These are phyloP conservation scores for Ranitomeya variabilis DNA, from an alignment of 2,113 vertebrate genomes.

Conservation along the genomic window DNA sequence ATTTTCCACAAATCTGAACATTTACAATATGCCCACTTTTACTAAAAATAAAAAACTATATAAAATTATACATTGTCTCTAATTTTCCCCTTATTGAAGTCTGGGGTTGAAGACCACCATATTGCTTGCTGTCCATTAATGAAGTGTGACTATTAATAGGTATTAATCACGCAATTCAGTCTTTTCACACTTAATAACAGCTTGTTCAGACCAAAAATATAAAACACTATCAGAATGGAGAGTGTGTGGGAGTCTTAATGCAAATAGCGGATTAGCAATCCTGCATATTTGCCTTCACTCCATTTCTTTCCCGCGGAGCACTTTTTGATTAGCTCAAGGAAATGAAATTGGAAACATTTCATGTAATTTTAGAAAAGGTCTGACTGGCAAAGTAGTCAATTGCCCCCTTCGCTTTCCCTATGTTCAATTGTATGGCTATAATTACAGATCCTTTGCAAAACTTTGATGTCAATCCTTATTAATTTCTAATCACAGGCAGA, in stretches of 20 bases:
- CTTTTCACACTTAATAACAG: conserved; percentile 70
- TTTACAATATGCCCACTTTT: background rate
- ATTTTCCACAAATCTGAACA: no score
- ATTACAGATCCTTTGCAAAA: conserved; percentile 75
- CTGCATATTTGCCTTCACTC: conserved; percentile 64
- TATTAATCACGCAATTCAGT: conserved; percentile 68
- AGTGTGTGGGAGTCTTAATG: conserved; percentile 66
- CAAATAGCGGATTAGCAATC: conserved; percentile 68
- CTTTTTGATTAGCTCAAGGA: conserved; percentile 68
- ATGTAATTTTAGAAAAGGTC: conserved; percentile 67
- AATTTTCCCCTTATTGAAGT: background rate
- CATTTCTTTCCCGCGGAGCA: conserved; percentile 68
- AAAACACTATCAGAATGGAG: conserved; percentile 63
- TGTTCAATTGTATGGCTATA: conserved; percentile 71
- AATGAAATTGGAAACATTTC: conserved; percentile 74
- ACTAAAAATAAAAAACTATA: background rate
- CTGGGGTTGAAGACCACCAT: conserved; percentile 47
- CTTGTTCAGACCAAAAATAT: conserved; percentile 66
- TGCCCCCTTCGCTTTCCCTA: conserved; percentile 63
- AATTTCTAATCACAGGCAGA: conserved; percentile 74
- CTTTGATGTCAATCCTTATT: conserved; percentile 76
- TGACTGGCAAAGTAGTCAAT: conserved; percentile 71
- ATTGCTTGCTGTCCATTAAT: conserved; percentile 65
- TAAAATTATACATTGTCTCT: background rate
- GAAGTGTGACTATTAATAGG: conserved; percentile 66